Base-by-base conservation (phyloP, 2,797 vertebrate species). In the Gallinago stenura region DNA sequence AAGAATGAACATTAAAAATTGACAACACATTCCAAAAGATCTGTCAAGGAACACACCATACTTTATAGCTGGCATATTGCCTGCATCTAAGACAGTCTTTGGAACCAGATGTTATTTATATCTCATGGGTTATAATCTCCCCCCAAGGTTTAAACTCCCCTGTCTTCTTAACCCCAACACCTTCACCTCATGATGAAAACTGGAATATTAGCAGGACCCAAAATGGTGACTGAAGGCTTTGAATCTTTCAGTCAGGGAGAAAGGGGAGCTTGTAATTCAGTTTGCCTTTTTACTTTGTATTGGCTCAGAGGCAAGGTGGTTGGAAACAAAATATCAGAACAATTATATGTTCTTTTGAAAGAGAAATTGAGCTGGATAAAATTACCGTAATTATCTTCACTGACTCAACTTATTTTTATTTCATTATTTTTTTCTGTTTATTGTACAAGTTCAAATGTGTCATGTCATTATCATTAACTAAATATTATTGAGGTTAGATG, bases 241-340 rank as follows among this genome's bases (percentile, higher is more conserved):
- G 82, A 81, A 51, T 81, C 26, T 62, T 25, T 76, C 26, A n/a
- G 26, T 83, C 30, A 62, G 30, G 6, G 5, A 65, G 48, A 92
- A 90, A 17, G 17, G 28, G 1, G 4, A 78, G 3, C 11, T 33
- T 71, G 31, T 73, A 84, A 70, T 78, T 39, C 26, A 64, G 24
- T 91, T 81, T 87, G n/a, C 33, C 48, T 39, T 90, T 76, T 90
- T 76, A 69, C 35, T 72, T 86, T 89, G 51, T 73, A 73, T 21
- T 86, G 39, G 33, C 41, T 86, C 45, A 48, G 69, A 93, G 43
- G 83, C 45, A 58, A 91, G 41, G 37, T 45, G 17, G 13, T 18
- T 93, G 31, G 57, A 90, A 93, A 92, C 58, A 89, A 96, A 94
- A 81, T 95, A 85, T 72, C 50, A 86, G 46, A 88, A 37, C 87